Percentiles rank a stretch among this genome's conserved stretches.
Conservation (phyloP, 2,113 vertebrate genomes). For the Chloropsis hardwickii region DNA sequence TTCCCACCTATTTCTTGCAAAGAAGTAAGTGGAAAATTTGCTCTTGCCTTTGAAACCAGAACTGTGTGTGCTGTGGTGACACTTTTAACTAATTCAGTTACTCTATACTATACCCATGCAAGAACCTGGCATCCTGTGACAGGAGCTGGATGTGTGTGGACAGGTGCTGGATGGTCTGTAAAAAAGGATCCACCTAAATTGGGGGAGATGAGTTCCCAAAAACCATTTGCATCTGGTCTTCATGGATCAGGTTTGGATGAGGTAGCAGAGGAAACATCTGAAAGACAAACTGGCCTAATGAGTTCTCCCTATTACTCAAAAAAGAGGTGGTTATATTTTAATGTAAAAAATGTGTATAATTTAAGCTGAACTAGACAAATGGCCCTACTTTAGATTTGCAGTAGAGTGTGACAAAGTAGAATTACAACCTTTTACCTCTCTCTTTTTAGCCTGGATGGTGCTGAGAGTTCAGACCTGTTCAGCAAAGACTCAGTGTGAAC, state of each 20-base stretch:
- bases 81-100: background rate
- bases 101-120: background rate
- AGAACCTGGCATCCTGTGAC: background rate
- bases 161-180: background rate
- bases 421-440: background rate
- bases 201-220: background rate
- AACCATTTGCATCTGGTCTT: background rate
- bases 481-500: background rate
- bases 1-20: background rate
- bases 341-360: background rate
- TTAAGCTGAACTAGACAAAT: background rate
- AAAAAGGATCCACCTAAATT: background rate
- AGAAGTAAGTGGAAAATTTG: background rate
- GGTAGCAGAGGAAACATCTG: background rate
- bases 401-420: background rate
- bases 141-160: background rate
- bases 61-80: background rate
- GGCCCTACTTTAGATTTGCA: background rate
- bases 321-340: background rate
- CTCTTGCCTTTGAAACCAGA: background rate
- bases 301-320: background rate
- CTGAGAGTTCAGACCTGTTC: background rate
- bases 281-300: background rate
- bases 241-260: background rate
- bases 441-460: background rate